A percentile compares a stretch with the other conserved stretches of the same genome.
These are phyloP conservation scores for Acanthochromis polyacanthus DNA, from an alignment of 2,113 vertebrate genomes.

Conservation along the genomic window DNA sequence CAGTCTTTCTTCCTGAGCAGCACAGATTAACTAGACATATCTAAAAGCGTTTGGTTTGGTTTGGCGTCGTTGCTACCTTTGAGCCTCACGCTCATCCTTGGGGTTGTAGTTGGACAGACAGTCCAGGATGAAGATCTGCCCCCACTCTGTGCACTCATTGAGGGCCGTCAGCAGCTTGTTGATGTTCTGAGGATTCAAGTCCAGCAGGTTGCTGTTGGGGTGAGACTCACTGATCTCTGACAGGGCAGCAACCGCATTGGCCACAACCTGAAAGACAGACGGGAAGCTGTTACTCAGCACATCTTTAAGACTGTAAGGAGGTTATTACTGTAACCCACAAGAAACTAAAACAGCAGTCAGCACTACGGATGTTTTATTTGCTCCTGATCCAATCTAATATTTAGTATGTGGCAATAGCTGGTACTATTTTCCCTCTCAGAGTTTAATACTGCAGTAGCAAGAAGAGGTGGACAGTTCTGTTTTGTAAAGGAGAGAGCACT, in stretches of 20 bases:
- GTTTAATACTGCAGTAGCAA: too few relatives aligned
- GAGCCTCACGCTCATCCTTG: constrained; percentile 97
- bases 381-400: too few relatives aligned
- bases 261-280: constrained; percentile 89
- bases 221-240: constrained; percentile 99
- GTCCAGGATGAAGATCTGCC: constrained; percentile 99
- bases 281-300: not conserved
- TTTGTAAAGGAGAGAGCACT: too few relatives aligned
- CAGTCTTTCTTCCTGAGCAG: not conserved
- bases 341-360: not conserved
- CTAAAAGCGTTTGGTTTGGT: too few relatives aligned
- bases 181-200: constrained; percentile 99
- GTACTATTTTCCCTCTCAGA: too few relatives aligned
- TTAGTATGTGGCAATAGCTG: too few relatives aligned
- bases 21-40: too few relatives aligned
- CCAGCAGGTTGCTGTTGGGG: constrained; percentile 98
- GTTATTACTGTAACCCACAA: not conserved
- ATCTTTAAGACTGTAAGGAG: too few relatives aligned
- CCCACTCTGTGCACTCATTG: constrained; percentile 99
- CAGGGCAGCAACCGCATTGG: constrained; percentile 96
- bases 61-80: constrained; percentile 86
- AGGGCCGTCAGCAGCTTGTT: constrained; percentile 97
- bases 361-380: too few relatives aligned
- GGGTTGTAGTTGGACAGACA: constrained; percentile 99
- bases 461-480: too few relatives aligned